phyloP scores from a whole-genome alignment of 2,797 vertebrate species.

The Manis pentadactyla region DNA sequence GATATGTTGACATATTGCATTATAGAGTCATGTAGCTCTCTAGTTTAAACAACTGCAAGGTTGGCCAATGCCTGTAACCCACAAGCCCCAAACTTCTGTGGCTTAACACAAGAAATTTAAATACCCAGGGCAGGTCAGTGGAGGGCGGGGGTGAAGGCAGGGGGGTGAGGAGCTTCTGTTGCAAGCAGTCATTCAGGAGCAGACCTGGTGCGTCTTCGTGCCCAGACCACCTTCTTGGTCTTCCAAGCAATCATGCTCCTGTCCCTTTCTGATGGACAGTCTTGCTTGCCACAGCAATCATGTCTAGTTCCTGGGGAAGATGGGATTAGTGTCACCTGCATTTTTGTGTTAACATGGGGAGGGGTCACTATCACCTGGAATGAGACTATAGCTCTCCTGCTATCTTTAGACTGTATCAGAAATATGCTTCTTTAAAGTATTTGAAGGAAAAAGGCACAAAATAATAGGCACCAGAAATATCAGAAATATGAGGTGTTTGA shows the following conservation, averaged over 20 bases:
- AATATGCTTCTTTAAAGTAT: neutral
- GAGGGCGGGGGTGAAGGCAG: no score
- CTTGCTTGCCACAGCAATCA: neutral
- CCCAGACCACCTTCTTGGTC: neutral
- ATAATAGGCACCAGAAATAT: neutral
- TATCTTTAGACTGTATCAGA: neutral
- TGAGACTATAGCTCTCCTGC: neutral
- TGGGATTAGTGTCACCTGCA: neutral
- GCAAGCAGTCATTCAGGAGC: neutral
- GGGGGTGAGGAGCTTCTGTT: neutral
- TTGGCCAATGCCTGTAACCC: neutral
- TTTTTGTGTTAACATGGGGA: neutral
- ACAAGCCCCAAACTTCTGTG: neutral
- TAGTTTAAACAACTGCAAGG: neutral
- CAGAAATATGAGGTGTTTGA: neutral
- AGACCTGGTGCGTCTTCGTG: neutral
- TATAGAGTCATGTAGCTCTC: neutral
- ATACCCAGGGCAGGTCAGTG: no score
- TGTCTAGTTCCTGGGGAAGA: neutral
- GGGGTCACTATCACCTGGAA: neutral
- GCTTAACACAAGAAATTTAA: neutral
- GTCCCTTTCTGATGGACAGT: neutral
- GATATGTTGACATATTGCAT: neutral
- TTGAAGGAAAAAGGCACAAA: neutral
- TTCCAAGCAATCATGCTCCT: neutral